Percentiles rank a stretch among this genome's conserved stretches.
Evolutionary conservation across 2,888 invertebrate genomes (phyloP).

Genomic region (Drosophila leonis): DNA sequence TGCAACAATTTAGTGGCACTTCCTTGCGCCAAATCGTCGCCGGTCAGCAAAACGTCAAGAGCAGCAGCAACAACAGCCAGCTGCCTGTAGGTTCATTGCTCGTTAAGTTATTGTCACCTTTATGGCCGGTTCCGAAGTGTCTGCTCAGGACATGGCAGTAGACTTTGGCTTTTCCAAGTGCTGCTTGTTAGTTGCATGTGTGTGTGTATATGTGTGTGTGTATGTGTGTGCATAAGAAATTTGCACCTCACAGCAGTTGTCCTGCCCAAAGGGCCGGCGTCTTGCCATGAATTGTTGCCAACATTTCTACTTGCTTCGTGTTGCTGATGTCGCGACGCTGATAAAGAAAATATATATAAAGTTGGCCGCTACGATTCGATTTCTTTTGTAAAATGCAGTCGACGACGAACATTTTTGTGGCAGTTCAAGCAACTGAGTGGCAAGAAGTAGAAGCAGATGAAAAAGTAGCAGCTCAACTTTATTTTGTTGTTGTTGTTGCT

Average conservation of each 20-base stretch:
- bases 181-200: conserved; percentile 44
- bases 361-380: conserved; percentile 47
- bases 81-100: conserved; percentile 80
- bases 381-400: conserved; percentile 46
- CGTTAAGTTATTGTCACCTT: conserved; percentile 84
- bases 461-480: conserved; percentile 8
- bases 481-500: conserved; percentile 16
- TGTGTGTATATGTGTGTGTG: conserved; percentile 19
- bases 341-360: conserved; percentile 39
- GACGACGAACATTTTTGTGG: conserved; percentile 26
- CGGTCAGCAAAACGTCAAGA: conserved; percentile 65
- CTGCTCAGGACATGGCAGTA: conserved; percentile 71
- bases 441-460: conserved; percentile 1
- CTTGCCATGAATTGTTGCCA: conserved; percentile 26
- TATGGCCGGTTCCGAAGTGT: conserved; percentile 68
- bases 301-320: conserved; percentile 32
- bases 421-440: conserved; percentile 36
- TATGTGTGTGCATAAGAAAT: conserved; percentile 59
- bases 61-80: conserved; percentile 35
- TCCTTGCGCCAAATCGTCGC: conserved; percentile 72
- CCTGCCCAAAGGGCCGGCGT: conserved; percentile 32
- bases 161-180: conserved; percentile 76
- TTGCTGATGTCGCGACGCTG: conserved; percentile 60
- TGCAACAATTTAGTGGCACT: conserved; percentile 80
- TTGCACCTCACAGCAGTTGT: conserved; percentile 59